A percentile compares a stretch with the other conserved stretches of the same genome.
These are phyloP conservation scores for Eufriesea mexicana DNA, from an alignment of 1,140 invertebrate genomes.

Conservation along the genomic window DNA sequence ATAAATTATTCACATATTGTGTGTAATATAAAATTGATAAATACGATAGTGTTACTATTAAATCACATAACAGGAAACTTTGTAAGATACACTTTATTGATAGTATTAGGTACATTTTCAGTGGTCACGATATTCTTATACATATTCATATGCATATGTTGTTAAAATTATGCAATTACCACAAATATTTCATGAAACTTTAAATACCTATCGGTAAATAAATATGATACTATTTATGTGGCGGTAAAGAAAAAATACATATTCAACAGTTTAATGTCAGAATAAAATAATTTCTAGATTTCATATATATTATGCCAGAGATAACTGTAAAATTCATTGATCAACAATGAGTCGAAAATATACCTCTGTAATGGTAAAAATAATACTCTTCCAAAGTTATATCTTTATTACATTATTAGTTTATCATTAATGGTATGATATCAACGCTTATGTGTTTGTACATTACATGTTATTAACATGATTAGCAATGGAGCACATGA, in stretches of 20 bases:
- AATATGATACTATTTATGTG: slow-evolving; percentile 28
- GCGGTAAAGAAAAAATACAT: slow-evolving; percentile 46
- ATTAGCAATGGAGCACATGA: not conserved
- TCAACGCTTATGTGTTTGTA: slow-evolving; percentile 52
- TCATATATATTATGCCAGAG: slow-evolving; percentile 62
- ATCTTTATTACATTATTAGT: slow-evolving; percentile 54
- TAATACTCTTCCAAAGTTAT: slow-evolving; percentile 61
- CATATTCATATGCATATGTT: slow-evolving; percentile 23
- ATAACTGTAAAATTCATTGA: slow-evolving; percentile 76
- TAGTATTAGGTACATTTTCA: slow-evolving; percentile 66
- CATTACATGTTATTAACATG: slow-evolving; percentile 28
- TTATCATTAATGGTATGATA: slow-evolving; percentile 43
- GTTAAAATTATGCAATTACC: slow-evolving; percentile 42
- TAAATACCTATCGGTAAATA: slow-evolving; percentile 34
- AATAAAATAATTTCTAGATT: slow-evolving; percentile 58
- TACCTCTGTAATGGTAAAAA: slow-evolving; percentile 67
- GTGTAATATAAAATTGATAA: not conserved
- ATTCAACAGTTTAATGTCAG: slow-evolving; percentile 38
- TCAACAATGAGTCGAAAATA: slow-evolving; percentile 80
- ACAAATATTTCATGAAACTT: slow-evolving; percentile 22
- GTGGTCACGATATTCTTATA: slow-evolving; percentile 51
- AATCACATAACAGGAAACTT: not conserved
- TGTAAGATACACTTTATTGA: slow-evolving; percentile 74
- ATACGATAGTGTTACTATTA: not conserved
- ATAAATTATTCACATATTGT: not conserved